Evolutionary conservation across 2,113 vertebrate genomes (phyloP).

Genomic region (Malaclemys terrapin): DNA sequence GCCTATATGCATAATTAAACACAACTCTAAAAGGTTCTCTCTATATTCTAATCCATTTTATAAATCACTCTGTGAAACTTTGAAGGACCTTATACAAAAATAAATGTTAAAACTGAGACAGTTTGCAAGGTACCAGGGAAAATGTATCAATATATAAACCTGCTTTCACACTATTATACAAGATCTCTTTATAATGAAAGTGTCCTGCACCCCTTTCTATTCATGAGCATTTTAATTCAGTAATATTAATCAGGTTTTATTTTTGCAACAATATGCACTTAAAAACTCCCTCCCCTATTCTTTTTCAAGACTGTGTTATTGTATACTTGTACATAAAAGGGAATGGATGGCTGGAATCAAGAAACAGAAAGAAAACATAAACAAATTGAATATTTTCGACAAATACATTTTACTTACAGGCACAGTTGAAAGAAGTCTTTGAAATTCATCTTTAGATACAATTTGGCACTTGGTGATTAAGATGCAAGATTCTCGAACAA

Average conservation of each 20-base stretch:
- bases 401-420: constrained; percentile 87
- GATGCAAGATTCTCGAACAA: constrained; percentile 97
- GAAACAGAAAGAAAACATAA: constrained; percentile 16
- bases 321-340: background rate
- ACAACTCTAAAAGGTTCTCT: background rate
- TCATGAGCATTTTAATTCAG: background rate
- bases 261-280: background rate
- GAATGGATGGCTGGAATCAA: background rate
- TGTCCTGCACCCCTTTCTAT: background rate
- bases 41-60: background rate
- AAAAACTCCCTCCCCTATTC: background rate
- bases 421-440: constrained; percentile 97
- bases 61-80: background rate
- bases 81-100: background rate
- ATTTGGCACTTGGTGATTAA: constrained; percentile 99
- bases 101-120: background rate
- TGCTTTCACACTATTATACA: background rate
- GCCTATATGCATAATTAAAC: background rate
- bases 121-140: background rate
- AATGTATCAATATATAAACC: background rate
- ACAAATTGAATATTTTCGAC: constrained; percentile 14
- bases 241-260: background rate
- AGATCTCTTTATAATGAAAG: background rate
- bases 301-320: background rate
- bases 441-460: constrained; percentile 96